Conservation (phyloP, 2,113 vertebrate genomes). For the Gambusia holbrooki region DNA sequence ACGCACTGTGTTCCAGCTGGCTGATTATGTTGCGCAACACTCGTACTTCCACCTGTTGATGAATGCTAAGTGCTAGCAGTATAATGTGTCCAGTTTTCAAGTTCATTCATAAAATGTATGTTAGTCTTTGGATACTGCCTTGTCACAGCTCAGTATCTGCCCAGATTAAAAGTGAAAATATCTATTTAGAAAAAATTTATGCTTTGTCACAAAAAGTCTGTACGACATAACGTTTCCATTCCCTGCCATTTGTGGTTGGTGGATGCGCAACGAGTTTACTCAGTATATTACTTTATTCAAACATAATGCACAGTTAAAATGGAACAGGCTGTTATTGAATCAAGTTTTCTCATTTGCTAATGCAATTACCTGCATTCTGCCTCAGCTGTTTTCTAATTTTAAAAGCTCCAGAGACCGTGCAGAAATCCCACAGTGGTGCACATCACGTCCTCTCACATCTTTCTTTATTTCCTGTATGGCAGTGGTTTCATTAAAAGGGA, state of each 20-base stretch:
- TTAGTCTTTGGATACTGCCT: neutral
- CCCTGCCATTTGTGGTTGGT: neutral
- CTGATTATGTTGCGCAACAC: too few species aligned
- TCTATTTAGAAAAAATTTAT: neutral
- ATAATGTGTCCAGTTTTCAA: too few species aligned
- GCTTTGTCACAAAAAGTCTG: neutral
- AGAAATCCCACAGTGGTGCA: neutral
- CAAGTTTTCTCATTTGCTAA: slow-evolving; percentile 4
- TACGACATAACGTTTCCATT: neutral
- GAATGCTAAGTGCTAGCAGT: too few species aligned
- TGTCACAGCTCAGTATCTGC: too few species aligned
- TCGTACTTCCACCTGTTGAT: too few species aligned
- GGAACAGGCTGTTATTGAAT: neutral
- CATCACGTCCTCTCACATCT: neutral
- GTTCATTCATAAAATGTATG: neutral
- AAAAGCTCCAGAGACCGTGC: neutral
- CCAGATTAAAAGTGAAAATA: neutral
- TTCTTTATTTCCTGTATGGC: neutral
- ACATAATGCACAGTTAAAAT: neutral
- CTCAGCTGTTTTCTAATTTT: neutral
- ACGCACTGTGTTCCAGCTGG: too few species aligned
- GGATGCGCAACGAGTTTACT: neutral
- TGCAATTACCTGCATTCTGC: neutral
- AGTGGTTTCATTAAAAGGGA: neutral
- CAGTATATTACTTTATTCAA: neutral